Evolutionary conservation across 2,113 vertebrate genomes (phyloP).

Genomic region (Hylia prasina): DNA sequence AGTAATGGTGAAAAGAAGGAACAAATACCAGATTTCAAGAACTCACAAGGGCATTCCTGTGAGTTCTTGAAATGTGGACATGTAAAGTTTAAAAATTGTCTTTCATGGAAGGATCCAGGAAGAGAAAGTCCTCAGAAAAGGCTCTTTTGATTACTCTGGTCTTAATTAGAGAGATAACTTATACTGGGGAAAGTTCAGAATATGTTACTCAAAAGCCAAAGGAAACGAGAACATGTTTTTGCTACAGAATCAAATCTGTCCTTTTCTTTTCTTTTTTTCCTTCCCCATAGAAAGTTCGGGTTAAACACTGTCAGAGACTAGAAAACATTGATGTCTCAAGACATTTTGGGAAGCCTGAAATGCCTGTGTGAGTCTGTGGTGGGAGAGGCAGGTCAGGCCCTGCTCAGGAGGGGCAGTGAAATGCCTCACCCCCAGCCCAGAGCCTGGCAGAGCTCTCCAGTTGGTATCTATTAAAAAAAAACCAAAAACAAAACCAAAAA

Average conservation of each 20-base stretch:
- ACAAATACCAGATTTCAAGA: not conserved
- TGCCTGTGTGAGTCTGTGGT: no score
- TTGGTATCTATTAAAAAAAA: not conserved
- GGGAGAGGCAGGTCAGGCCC: not conserved
- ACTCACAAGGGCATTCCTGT: not conserved
- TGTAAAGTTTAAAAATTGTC: not conserved
- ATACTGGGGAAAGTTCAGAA: not conserved
- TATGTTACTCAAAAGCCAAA: not conserved
- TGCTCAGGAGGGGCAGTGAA: not conserved
- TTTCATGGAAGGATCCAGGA: not conserved
- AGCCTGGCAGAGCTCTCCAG: not conserved
- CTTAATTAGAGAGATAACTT: not conserved
- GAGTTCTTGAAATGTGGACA: not conserved
- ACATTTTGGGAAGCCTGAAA: not conserved
- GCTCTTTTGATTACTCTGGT: not conserved
- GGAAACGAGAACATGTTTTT: not conserved
- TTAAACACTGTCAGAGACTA: not conserved
- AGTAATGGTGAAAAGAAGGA: constrained; percentile 3
- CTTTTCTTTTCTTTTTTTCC: not conserved
- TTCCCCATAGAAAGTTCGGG: not conserved
- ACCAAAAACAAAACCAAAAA: no score
- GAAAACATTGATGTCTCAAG: not conserved
- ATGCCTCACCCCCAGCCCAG: not conserved
- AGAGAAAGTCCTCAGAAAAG: not conserved
- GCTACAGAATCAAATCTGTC: not conserved